Evolutionary conservation across 2,888 invertebrate species (phyloP).

Genomic region (Cistogaster globosa): DNA sequence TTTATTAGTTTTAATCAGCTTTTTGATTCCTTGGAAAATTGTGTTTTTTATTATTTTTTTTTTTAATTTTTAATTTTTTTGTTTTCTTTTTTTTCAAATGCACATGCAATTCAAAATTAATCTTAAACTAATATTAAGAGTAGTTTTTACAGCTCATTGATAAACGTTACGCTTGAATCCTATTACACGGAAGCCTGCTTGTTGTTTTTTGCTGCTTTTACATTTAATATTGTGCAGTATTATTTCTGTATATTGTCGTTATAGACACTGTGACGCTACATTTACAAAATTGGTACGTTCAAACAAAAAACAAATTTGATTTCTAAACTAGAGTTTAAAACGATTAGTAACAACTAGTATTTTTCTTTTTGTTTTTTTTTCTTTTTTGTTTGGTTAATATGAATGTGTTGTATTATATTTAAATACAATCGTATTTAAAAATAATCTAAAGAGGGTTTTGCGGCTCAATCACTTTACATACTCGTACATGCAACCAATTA

Average conservation of each 20-base stretch:
- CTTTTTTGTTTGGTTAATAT: not conserved
- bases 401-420: not conserved
- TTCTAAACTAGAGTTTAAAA: constrained; percentile 37
- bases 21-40: no score
- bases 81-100: not conserved
- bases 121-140: constrained; percentile 48
- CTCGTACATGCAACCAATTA: constrained; percentile 76
- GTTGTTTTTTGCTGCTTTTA: constrained; percentile 35
- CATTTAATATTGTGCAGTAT: not conserved
- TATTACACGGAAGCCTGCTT: constrained; percentile 74
- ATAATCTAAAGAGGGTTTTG: constrained; percentile 58
- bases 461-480: constrained; percentile 79
- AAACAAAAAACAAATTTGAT: constrained; percentile 36
- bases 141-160: constrained; percentile 66
- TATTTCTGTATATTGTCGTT: constrained; percentile 25
- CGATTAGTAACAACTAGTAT: constrained; percentile 52
- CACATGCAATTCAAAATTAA: constrained; percentile 34
- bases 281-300: constrained; percentile 16
- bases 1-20: not conserved
- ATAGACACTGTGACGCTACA: constrained; percentile 60
- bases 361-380: constrained; percentile 32
- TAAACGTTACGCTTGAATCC: constrained; percentile 71
- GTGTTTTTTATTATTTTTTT: not conserved
- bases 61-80: no score
- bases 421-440: not conserved